Base-by-base conservation (phyloP, 2,113 vertebrate genomes). In the Xyliphius kryptos region DNA sequence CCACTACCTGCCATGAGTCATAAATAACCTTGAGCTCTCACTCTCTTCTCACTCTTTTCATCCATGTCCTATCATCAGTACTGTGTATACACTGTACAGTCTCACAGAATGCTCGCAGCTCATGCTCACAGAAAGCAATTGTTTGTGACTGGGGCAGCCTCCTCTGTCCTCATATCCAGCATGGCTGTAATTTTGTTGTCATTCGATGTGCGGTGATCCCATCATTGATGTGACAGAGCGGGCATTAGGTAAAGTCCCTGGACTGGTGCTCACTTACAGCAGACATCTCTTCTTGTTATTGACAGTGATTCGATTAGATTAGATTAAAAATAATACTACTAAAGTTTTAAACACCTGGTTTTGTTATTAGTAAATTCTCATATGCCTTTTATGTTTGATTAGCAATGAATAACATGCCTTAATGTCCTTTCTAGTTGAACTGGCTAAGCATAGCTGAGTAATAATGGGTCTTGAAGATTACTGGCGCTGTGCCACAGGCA, bases 211-310 rank as follows among this genome's bases (percentile, higher is more conserved):
- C 88, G 84, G 80, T 89, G 86, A 89, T 92, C 82, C 87, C 87
- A 83, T 94, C 94, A 95, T 93, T 94, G 93, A 96, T 93, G 91
- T 97, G 96, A 97, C 96, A 98, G 92, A 89, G 58, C 86, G 93
- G 91, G 92, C 91, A 92, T 92, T 91, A 88, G 83, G 86, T 89
- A 90, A 75, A 79, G 87, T 97, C 95, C 94, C 93, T 86, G 83
- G 89, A 90, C 93, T 93, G 88, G 91, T 94, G 93, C 90, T 97
- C 94, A 93, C 91, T 97, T 97, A 92, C 92, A 94, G 66, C 62
- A 64, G 90, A 86, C 90, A 85, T 56, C 89, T 89, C 82, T 88
- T 84, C 86, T 83, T 90, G 88, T 89, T 89, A 90, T 86, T 96
- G 90, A 90, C 85, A 90, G 88, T 92, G 89, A 91, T 89, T 91